Evolutionary conservation across 2,113 vertebrate genomes (phyloP).

Genomic region (Pristiophorus japonicus): DNA sequence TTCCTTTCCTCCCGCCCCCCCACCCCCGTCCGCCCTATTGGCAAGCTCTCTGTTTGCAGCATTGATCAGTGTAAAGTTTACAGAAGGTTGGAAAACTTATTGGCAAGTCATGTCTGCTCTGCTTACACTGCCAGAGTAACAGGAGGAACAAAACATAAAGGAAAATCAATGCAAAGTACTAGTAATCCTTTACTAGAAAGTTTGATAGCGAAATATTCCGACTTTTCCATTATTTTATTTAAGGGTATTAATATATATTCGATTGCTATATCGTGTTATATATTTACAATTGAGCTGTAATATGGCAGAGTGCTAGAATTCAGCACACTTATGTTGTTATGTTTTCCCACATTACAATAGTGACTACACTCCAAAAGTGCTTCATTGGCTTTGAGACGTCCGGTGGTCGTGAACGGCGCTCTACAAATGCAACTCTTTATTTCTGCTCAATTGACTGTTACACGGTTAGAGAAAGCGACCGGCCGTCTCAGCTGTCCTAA

Average conservation of each 20-base stretch:
- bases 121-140: not conserved
- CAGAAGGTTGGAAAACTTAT: not conserved
- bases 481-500: not conserved
- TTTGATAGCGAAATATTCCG: not conserved
- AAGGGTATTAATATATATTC: not conserved
- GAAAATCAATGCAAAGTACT: not conserved
- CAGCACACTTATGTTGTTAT: not conserved
- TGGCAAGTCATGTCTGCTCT: not conserved
- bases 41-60: not conserved
- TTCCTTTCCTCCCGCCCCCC: no score
- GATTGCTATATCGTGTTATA: not conserved
- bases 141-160: no score
- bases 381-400: no score
- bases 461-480: not conserved
- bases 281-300: not conserved
- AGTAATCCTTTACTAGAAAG: not conserved
- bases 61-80: not conserved
- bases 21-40: not conserved
- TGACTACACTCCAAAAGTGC: no score
- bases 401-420: no score
- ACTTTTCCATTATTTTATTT: not conserved
- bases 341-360: no score
- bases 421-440: no score
- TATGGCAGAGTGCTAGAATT: not conserved
- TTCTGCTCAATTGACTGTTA: not conserved